Evolutionary conservation across 2,797 vertebrate species (phyloP), one percentile per base, ranked within the genome.

Genomic region (Pipistrellus pipistrellus): DNA sequence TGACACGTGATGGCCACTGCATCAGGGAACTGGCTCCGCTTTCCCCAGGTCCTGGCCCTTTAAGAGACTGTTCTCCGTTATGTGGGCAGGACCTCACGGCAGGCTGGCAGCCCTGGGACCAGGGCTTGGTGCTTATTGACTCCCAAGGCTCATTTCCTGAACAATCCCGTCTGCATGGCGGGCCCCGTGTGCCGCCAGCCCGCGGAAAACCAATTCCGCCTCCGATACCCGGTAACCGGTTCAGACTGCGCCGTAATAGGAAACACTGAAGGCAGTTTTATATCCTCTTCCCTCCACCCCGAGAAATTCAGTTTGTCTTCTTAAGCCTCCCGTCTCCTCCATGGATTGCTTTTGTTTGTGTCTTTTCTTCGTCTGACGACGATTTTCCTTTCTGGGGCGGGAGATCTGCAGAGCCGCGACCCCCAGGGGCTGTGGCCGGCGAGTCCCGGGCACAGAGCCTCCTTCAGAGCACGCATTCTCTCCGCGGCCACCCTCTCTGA

Each of bases 271-370:
- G 38, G 25, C 3, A 32, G 41, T 62, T 93, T 85, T 77, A 62
- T 66, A 48, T 86, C 87, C 30, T 88, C 59, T 93, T 87, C 69
- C 62, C 44, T 95, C 64, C 8, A 59, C 66, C 75, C 80, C 18
- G 44, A 95, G 59, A 92, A 66, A 72, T 83, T 91, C 64, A 95
- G 88, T 92, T 87, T 94, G 64, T 86, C 80, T 73, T 91, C 92
- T 30, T 68, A 90, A 80, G 20, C 44, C 30, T 84, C 30, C 77
- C 78, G 1, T 85, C 55, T 80, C 48, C 21, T 62, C 18, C 23
- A 20, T 46, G 27, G 68, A 25, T 77, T 46, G 51, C 91, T 93
- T 96, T 73, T 94, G 81, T 92, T 91, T 92, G 81, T 82, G 48
- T 87, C 73, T 77, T 91, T 77, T 96, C 78, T 91, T 89, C 68